Base-by-base conservation (phyloP, 2,797 vertebrate species). In the Phaenicophaeus curvirostris region DNA sequence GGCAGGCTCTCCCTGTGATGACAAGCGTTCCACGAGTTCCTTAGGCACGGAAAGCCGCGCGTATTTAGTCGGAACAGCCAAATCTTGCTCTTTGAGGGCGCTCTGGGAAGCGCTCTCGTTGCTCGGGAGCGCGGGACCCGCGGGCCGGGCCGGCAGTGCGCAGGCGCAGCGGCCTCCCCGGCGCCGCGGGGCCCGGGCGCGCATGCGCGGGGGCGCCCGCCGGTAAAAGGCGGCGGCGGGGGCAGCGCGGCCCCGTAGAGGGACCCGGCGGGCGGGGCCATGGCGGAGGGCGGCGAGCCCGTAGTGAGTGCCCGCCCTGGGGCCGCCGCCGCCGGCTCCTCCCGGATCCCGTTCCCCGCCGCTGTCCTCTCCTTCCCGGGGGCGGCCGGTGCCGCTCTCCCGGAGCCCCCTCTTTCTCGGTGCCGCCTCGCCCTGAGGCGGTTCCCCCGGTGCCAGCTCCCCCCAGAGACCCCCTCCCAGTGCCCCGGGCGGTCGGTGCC, bases 251-350 rank as follows among this genome's bases (percentile, higher is more conserved):
- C 27, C 58, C 71, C 8, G 17, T 35, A 72, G 50, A 35, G 62
- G 55, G 88, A 42, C 25, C 19, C 10, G 35, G 57, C 42, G 61
- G 57, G 42, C 8, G 30, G 59, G 88, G 81, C 41, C 3, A 96
- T 96, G 96, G 95, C 96, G 41, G 96, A 94, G 94, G 89, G 96
- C 13, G 94, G 89, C 33, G 78, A 95, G 65, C 46, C 18, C 2
- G 5, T 85, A 71, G 96, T 96, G 94, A 96, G 96, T 96, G 75
- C 39, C 31, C 46, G 61, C 63, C 53, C 37, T 11, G 21, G 21
- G 46, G 39, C 39, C 39, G 39, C 16, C 18, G 39, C 16, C 18
- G 44, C 42, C 46, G 21, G 21, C 21, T 48, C 42, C 44, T 20
- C 44, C 44, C 44, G 20, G 19, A 46, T 44, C 44, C 18, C 42